A percentile compares a stretch with the other conserved stretches of the same genome.
These are phyloP conservation scores for Drosophila bipectinata DNA, from an alignment of 1,140 invertebrate genomes.

Conservation along the genomic window DNA sequence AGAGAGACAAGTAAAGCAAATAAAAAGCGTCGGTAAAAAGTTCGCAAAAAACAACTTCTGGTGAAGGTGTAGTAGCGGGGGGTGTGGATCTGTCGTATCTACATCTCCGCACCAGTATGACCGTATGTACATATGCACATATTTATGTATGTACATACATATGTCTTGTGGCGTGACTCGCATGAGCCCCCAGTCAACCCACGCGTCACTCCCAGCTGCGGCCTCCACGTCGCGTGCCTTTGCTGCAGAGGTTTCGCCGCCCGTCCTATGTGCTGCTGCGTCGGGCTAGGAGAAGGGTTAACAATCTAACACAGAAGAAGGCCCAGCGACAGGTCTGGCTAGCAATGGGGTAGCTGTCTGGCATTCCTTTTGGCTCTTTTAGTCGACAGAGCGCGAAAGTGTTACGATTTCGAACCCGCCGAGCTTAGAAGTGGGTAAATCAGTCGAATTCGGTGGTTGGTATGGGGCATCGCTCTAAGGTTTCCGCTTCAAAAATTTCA, in stretches of 20 bases:
- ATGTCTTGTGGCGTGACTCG: slow-evolving; percentile 56
- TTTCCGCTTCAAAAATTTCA: background rate
- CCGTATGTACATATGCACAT: background rate
- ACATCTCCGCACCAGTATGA: slow-evolving; percentile 30
- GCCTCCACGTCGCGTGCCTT: slow-evolving; percentile 70
- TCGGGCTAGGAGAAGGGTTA: slow-evolving; percentile 50
- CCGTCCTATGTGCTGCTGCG: slow-evolving; percentile 35
- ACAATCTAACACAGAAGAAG: slow-evolving; percentile 21
- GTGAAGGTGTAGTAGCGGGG: slow-evolving; percentile 30
- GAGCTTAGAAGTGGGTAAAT: slow-evolving; percentile 79
- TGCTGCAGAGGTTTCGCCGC: slow-evolving; percentile 55
- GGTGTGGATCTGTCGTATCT: slow-evolving; percentile 47
- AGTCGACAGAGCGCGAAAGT: slow-evolving; percentile 66
- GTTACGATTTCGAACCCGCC: slow-evolving; percentile 73
- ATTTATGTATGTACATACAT: slow-evolving; percentile 45
- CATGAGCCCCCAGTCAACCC: slow-evolving; percentile 45
- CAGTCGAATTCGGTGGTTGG: slow-evolving; percentile 33
- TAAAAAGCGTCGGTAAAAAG: slow-evolving; percentile 61
- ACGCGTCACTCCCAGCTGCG: slow-evolving; percentile 61
- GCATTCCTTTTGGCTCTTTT: slow-evolving; percentile 48
- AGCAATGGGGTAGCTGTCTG: slow-evolving; percentile 15
- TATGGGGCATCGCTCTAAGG: background rate
- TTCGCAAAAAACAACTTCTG: slow-evolving; percentile 60
- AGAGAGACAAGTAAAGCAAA: slow-evolving; percentile 56
- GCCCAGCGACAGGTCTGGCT: slow-evolving; percentile 57